Base-by-base conservation (phyloP, 2,888 invertebrate genomes). In the Cyaniris semiargus region DNA sequence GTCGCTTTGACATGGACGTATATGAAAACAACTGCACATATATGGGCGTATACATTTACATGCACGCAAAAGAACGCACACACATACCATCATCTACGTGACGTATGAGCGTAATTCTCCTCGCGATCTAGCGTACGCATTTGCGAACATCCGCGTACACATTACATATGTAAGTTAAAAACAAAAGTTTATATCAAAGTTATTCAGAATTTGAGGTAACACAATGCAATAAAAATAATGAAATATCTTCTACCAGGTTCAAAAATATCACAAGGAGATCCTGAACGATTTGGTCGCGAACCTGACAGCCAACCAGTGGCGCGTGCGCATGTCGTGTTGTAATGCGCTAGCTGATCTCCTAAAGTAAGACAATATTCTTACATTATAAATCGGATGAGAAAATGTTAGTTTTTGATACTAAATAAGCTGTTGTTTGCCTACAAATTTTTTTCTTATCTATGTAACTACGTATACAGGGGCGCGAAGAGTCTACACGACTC, bases 281-380 rank as follows among this genome's bases (percentile, higher is more conserved):
- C 87, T 98, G 77, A 95, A 95, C 34, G 98, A 99, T 88, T 89
- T 99, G 31, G 94, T 97, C 5, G 94, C 95, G 56, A 98, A 98
- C 90, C 90, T 99, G 79, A 98, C 97, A 0, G 96, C 97, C 34
- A 95, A 95, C 78, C 97, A 98, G 86, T 99, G 98, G 97, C 95
- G 98, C 74, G 97, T 98, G 1, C 94, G 99, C 77, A 98, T 98
- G 90, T 98, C 98, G 18, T 97, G 98, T 86, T 98, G 98, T 87
- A 94, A 97, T 81, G 99, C 98, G 0, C 94, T 98, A 0, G 95
- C 97, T 53, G 98, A 99, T 90, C 94, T 99, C 70, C 90, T 99
- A 76, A 95, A 97, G 89, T 96, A 96, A 82, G 18, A 3, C 27
- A 48, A 48, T 48, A 15, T 48, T 38, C 7, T 0, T 38, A 2